Conservation (phyloP, 2,888 invertebrate species). For the Caenorhabditis sp. region DNA sequence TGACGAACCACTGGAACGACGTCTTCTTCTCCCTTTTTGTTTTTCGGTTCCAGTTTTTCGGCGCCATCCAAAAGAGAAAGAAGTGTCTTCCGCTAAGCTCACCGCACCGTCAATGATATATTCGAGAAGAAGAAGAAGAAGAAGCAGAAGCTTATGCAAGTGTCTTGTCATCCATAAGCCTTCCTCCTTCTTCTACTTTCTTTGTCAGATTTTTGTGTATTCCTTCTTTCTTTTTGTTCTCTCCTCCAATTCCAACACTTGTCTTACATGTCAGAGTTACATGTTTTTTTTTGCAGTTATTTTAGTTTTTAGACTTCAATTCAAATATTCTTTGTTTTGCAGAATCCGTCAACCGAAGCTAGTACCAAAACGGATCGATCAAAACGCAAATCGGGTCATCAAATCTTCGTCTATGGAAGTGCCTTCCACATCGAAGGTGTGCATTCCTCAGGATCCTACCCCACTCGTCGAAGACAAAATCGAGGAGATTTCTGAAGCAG, state of each 20-base stretch:
- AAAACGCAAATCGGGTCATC: slow-evolving; percentile 74
- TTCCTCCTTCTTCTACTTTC: slow-evolving; percentile 43
- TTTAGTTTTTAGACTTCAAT: not conserved
- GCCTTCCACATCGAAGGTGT: slow-evolving; percentile 61
- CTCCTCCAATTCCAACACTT: not conserved
- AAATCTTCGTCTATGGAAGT: slow-evolving; percentile 74
- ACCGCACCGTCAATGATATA: slow-evolving; percentile 54
- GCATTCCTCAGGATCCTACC: slow-evolving; percentile 68
- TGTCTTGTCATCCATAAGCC: slow-evolving; percentile 58
- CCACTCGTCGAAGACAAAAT: slow-evolving; percentile 68
- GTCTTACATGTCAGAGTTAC: slow-evolving; percentile 22
- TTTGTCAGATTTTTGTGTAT: slow-evolving; percentile 51
- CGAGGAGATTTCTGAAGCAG: slow-evolving; percentile 63
- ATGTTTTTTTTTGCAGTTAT: slow-evolving; percentile 28
- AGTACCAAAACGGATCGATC: slow-evolving; percentile 67
- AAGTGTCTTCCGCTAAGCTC: slow-evolving; percentile 42
- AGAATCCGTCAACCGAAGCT: slow-evolving; percentile 66
- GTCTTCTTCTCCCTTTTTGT: slow-evolving; percentile 30
- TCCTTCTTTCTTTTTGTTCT: slow-evolving; percentile 31
- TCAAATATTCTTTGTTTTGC: slow-evolving; percentile 25
- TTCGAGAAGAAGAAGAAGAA: slow-evolving; percentile 37
- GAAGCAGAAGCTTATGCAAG: slow-evolving; percentile 44
- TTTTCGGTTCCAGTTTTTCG: slow-evolving; percentile 25
- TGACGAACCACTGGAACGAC: slow-evolving; percentile 62
- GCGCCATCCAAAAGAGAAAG: slow-evolving; percentile 20